Percentiles rank a stretch among this genome's conserved stretches.
Evolutionary conservation across 2,113 vertebrate species (phyloP).

Genomic region (Cervus canadensis): DNA sequence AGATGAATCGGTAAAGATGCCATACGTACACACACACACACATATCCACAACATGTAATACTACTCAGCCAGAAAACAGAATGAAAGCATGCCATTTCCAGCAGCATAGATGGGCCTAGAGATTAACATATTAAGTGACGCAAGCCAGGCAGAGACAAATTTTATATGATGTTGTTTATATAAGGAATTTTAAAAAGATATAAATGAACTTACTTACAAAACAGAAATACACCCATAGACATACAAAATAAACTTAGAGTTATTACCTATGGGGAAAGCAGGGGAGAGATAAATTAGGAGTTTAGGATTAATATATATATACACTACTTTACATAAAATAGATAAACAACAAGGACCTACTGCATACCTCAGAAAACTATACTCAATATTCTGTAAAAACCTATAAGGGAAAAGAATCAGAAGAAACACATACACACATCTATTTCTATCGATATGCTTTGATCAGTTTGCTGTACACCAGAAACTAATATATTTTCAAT

Average conservation of each 20-base stretch:
- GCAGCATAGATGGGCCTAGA: neutral
- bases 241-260: neutral
- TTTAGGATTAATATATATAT: neutral
- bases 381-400: neutral
- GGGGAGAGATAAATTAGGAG: neutral
- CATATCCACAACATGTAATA: neutral
- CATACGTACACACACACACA: neutral
- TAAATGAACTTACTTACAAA: neutral
- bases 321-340: neutral
- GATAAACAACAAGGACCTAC: neutral
- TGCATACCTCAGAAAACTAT: neutral
- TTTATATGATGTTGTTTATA: neutral
- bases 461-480: neutral
- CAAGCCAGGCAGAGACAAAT: neutral
- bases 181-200: neutral
- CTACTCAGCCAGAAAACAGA: neutral
- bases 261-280: neutral
- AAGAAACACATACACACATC: neutral
- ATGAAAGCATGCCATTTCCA: neutral
- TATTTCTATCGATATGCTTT: neutral
- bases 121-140: neutral
- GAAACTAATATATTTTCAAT: neutral
- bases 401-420: neutral
- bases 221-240: neutral
- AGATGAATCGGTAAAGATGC: neutral